Conservation (phyloP, 2,113 vertebrate genomes). For the Nothoprocta pentlandii region DNA sequence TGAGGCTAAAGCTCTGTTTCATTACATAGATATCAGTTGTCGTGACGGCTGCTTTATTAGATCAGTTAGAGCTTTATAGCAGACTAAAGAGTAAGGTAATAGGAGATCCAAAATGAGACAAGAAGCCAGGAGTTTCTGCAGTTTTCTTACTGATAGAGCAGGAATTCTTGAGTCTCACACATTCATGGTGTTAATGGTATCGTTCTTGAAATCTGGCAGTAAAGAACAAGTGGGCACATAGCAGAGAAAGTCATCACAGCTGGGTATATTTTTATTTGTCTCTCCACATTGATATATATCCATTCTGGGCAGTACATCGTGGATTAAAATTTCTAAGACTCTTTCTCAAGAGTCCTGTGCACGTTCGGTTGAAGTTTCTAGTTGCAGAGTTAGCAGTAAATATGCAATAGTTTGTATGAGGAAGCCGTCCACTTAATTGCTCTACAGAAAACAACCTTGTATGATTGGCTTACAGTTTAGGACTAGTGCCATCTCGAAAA, state of each 20-base stretch:
- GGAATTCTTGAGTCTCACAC: not conserved
- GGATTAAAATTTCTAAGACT: fast-evolving
- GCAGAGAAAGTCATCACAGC: not conserved
- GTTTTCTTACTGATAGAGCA: not conserved
- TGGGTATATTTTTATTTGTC: not conserved
- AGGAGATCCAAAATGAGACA: not conserved
- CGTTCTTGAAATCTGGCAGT: not conserved
- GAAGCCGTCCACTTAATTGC: not conserved
- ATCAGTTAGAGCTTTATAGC: not conserved
- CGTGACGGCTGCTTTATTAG: not conserved
- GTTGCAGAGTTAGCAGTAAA: not conserved
- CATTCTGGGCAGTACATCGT: not conserved
- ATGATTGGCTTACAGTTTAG: not conserved
- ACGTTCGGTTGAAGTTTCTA: not conserved
- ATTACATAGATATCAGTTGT: not conserved
- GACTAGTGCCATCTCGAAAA: not conserved
- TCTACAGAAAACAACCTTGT: not conserved
- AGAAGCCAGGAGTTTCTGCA: not conserved
- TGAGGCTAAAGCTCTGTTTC: not conserved
- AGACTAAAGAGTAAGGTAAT: not conserved
- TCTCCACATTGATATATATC: not conserved
- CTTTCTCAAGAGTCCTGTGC: not conserved
- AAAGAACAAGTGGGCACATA: not conserved
- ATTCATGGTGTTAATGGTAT: not conserved
- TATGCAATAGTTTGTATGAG: not conserved